Evolutionary conservation across 2,113 vertebrate genomes (phyloP).

Genomic region (Ctenodactylus gundi): DNA sequence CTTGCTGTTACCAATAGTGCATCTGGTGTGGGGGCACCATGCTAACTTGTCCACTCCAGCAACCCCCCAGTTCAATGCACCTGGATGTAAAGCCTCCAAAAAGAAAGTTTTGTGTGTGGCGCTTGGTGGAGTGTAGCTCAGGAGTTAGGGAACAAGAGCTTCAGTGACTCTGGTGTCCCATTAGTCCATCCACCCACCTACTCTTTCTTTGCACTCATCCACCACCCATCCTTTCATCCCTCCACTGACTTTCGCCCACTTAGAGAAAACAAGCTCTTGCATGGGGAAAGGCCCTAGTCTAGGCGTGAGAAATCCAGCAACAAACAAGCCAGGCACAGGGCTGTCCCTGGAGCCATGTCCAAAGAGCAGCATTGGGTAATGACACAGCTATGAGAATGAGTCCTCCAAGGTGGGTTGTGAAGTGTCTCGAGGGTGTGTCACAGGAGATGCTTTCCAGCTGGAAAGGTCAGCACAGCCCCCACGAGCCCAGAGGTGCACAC

Average conservation of each 20-base stretch:
- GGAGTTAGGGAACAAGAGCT: background rate
- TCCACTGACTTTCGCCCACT: background rate
- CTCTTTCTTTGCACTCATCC: too few species aligned
- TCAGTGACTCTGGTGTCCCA: background rate
- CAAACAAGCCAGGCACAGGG: background rate
- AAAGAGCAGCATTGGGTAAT: background rate
- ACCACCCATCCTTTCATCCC: background rate
- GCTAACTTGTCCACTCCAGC: background rate
- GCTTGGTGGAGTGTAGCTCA: background rate
- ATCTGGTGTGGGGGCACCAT: background rate
- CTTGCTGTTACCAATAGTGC: background rate
- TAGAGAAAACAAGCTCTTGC: background rate
- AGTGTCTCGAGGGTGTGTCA: background rate
- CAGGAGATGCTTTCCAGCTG: background rate
- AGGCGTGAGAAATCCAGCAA: background rate
- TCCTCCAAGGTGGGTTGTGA: background rate
- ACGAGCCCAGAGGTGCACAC: too few species aligned
- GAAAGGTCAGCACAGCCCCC: background rate
- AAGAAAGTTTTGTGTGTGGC: background rate
- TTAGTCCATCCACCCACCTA: background rate
- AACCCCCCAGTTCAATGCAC: background rate
- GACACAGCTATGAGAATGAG: background rate
- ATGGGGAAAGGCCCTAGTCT: background rate
- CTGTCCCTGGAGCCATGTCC: background rate
- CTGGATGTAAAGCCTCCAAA: background rate